phyloP scores from a whole-genome alignment of 2,797 vertebrate species.

The Rhyacichthys aspro region DNA sequence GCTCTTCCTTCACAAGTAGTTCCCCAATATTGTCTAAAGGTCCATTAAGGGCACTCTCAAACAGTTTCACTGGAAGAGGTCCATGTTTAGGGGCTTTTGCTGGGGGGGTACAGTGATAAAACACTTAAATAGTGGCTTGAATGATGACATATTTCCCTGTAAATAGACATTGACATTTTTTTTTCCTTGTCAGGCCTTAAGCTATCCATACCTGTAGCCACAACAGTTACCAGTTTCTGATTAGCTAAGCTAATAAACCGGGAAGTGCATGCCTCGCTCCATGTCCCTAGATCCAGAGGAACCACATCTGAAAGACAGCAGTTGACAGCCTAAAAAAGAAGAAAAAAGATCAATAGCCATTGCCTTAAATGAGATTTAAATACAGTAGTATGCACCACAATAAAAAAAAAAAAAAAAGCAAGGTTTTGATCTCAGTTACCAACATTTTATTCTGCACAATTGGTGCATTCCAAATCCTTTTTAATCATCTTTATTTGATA shows the following conservation, averaged over 20 bases:
- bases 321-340: constrained; percentile 81
- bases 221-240: constrained; percentile 77
- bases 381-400: too few species aligned
- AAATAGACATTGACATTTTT: too few species aligned
- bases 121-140: neutral
- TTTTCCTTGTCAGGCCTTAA: too few species aligned
- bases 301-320: constrained; percentile 85
- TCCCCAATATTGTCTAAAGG: constrained; percentile 50
- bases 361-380: too few species aligned
- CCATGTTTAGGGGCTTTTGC: neutral
- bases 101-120: constrained; percentile 8
- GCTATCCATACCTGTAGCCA: constrained; percentile 58
- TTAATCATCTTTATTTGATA: too few species aligned
- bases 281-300: constrained; percentile 74
- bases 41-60: constrained; percentile 33
- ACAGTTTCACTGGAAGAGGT: constrained; percentile 64
- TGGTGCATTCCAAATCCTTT: too few species aligned
- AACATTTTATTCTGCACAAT: too few species aligned
- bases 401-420: too few species aligned
- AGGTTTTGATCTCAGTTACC: too few species aligned
- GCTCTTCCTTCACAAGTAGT: constrained; percentile 65
- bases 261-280: constrained; percentile 80
- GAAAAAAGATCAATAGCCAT: constrained; percentile 3
- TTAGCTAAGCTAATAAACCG: constrained; percentile 83
- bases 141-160: too few species aligned